Base-by-base conservation (phyloP, 2,888 invertebrate species). In the Aromia moschata region DNA sequence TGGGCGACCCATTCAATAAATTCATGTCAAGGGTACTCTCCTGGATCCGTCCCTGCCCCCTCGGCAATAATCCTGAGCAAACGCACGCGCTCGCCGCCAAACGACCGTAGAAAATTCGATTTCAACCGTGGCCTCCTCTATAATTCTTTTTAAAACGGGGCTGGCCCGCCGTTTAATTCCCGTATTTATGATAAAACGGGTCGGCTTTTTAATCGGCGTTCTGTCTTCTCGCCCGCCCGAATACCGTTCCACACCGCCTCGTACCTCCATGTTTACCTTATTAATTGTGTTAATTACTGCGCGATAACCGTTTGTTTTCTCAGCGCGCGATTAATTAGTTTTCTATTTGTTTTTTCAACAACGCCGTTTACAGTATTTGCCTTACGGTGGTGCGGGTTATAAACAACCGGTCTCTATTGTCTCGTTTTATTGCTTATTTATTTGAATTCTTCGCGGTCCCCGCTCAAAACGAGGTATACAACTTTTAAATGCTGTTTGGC, bases 261-360 rank as follows among this genome's bases (percentile, higher is more conserved):
- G 45, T 55, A 52, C 52, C 51, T 30, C 31, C 20, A 40, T 61
- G 60, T 61, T 61, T 61, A 57, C 57, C 57, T 61, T 57, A 40
- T 57, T 54, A 61, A 61, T 47, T 49, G 54, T 31, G 49, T 57
- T 57, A 54, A 61, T 61, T 61, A 54, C 60, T 12, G 15, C n/a
- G 14, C 18, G 25, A 37, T 41, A 40, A 52, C 41, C 20, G n/a
- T 11, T 18, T 43, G 37, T 38, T 40, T 40, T 14, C 38, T 49
- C 17, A 37, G 30, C 38, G 11, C 18, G 7, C 2, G 49, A 49
- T 49, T 49, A 49, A 49, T 49, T 49, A 49, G 38, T 38, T 2
- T 25, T 14, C 18, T 49, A 30, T 49, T 49, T 49, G 20, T 49
- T 49, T 38, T 38, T 25, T 38, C 49, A 30, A 20, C 49, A 49